Base-by-base conservation (phyloP, 2,797 vertebrate species). In the Buphagus erythrorhynchus region DNA sequence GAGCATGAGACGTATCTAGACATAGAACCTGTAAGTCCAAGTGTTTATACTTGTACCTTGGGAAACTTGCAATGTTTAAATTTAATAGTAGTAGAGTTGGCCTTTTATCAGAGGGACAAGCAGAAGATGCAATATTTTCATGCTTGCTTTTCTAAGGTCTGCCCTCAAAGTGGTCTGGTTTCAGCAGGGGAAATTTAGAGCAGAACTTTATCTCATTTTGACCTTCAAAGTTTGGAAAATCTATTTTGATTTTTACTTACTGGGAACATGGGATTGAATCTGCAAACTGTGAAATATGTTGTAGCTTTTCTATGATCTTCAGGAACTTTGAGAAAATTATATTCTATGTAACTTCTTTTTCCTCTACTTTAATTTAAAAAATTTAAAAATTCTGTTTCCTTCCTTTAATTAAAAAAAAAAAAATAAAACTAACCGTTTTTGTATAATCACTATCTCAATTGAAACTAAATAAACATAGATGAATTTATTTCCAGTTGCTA, bases 1-100 rank as follows among this genome's bases (percentile, higher is more conserved):
- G 97, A 99, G 7, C 99, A 99, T 29, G 83, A 87, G 28, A 99
- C 99, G 1, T 99, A 79, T 96, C 90, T 99, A 91, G 99, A 99
- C 49, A 95, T 99, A 65, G 99, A 99, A 90, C 99, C 99, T 83
- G 99, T 99, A 98, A 98, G 99, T 92, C 55, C 76, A 54, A 79
- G 15, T 42, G 28, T 71, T 85, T 58, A 54, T 62, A 54, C 28
- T 24, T 66, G 5, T 63, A 62, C 33, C 10, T 68, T 18, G 26
- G 24, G 38, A 65, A 67, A 63, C 25, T 38, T 49, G 29, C 2
- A 3, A 1, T 75, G 33, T 76, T 91, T 52, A 69, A 38, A 58
- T 78, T 51, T 46, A 69, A 35, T 33, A 67, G 29, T 17, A 68
- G 31, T 26, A 73, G 6, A 45, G 6, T 19, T 61, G 33, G 7